Evolutionary conservation across 2,888 invertebrate genomes (phyloP), one percentile per base, ranked within the genome.

Genomic region (Bellardia pandia): DNA sequence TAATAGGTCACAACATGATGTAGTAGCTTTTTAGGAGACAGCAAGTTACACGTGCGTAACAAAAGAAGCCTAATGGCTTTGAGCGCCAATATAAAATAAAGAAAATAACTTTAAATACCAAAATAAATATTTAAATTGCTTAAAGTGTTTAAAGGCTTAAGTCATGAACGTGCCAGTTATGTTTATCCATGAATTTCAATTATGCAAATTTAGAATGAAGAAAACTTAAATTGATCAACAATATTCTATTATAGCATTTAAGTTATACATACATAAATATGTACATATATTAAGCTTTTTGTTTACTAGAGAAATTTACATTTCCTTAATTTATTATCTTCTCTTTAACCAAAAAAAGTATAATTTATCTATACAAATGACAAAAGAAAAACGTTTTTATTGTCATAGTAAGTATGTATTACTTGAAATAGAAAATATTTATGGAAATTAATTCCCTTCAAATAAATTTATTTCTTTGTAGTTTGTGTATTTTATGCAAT

Each of bases 371-470:
- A 11, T 30, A 23, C 4, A 23, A 30, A 23, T 13, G 14, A 23
- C 23, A 23, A 1, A 56, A 56, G n/a, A 30, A 56, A 56, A 58
- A 30, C 8, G 9, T 9, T 16, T 2, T 3, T 16, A 8, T 45
- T 60, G 6, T n/a, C 42, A 58, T n/a, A 42, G 14, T n/a, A 42
- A 33, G 45, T 51, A n/a, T 13, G 51, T 51, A 56, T 56, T 9
- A 45, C 1, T 60, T 60, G 60, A 33, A n/a, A 60, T 11, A 45
- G 45, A 58, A 58, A 45, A 74, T 74, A 60, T 74, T 58, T 74
- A 45, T 45, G 45, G 30, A 60, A 74, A 74, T 45, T 45, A 45
- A 74, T 60, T 75, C 62, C 37, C 37, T 62, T 45, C 23, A 72
- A 72, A 58, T 30, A 42, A 14, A 30, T 53, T 11, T 8, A 30